Base-by-base conservation (phyloP, 2,888 invertebrate genomes). In the Polylopha cassiicola region DNA sequence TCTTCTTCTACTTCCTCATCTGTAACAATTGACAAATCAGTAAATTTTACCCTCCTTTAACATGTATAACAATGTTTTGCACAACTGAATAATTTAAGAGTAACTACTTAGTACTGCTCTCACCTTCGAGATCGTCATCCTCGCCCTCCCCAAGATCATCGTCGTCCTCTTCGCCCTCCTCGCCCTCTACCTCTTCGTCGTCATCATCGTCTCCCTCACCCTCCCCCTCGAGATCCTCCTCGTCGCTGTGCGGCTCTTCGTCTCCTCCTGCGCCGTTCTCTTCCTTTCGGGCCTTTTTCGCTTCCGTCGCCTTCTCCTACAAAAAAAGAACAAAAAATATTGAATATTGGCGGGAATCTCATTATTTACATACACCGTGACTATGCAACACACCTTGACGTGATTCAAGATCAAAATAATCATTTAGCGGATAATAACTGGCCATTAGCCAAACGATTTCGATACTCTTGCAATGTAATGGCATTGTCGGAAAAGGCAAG, bases 201-300 rank as follows among this genome's bases (percentile, higher is more conserved):
- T 90, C 90, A 22, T 89, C 89, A 11, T 87, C 88, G 32, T 88
- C 89, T 1, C 81, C 89, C 30, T 88, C 89, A 10, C 80, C 88
- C 39, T 87, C 88, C 37, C 86, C 87, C 42, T 89, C 89, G 42
- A 90, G 88, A 46, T 90, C 91, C 42, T 91, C 91, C 31, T 91
- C 91, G 53, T 91, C 88, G 55, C 87, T 88, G 58, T 87, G 87
- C 47, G 80, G 80, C 44, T 89, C 89, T 13, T 87, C 88, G 4
- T 87, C 87, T 21, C 86, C 87, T 14, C 89, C 90, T 38, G 90
- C 91, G 17, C 92, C 92, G 61, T 92, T 92, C 68, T 92, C 92
- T 66, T 92, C 92, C 82, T 92, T 92, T 86, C 91, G 91, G 79
- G 90, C 90, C 82, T 92, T 92, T 86, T 93, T 93, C 53, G 89